phyloP scores from a whole-genome alignment of 1,140 invertebrate species.

The Monomorium pharaonis region DNA sequence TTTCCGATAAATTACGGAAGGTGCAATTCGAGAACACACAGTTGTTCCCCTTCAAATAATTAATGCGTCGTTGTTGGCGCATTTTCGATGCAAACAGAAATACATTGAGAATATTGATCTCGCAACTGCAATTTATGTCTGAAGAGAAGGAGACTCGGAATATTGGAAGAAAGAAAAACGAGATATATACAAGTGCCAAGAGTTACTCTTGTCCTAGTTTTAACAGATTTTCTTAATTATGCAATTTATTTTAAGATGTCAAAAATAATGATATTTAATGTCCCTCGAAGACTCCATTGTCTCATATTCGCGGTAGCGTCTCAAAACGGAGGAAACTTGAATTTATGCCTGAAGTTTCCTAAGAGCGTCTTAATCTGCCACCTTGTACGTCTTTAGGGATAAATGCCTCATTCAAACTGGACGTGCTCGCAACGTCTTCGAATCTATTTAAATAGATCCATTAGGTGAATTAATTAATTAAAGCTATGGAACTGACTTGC shows the following conservation, averaged over 20 bases:
- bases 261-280: conserved; percentile 5
- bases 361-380: background rate
- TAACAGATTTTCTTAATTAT: background rate
- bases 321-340: background rate
- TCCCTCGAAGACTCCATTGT: background rate
- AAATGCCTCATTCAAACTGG: background rate
- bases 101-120: conserved; percentile 9
- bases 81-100: background rate
- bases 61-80: background rate
- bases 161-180: background rate
- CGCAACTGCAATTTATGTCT: background rate
- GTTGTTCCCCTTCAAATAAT: background rate
- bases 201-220: background rate
- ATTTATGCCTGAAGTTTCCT: background rate
- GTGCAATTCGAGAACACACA: background rate
- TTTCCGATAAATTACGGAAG: conserved; percentile 18
- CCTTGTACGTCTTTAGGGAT: background rate
- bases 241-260: background rate
- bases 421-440: conserved; percentile 4
- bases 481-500: background rate
- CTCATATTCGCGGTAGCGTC: background rate
- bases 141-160: background rate
- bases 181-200: background rate
- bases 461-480: conserved; percentile 67
- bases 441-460: conserved; percentile 52